These are phyloP conservation scores for Trichomalopsis sarcophagae DNA, from an alignment of 1,140 invertebrate species.

Conservation along the genomic window DNA sequence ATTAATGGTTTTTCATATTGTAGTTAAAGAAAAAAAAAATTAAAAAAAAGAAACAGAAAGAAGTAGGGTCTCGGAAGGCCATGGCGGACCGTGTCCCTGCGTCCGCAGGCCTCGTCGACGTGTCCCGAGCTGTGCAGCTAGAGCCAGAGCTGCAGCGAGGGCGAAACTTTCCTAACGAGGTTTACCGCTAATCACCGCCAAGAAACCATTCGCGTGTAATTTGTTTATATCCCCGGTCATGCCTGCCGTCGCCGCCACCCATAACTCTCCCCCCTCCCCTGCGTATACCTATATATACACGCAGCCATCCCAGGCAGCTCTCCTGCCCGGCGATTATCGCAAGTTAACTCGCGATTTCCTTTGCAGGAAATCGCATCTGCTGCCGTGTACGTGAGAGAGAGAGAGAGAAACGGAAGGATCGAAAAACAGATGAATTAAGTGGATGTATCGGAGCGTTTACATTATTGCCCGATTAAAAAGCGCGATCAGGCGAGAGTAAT, in stretches of 20 bases:
- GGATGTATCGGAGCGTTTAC: neutral
- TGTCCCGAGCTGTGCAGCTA: neutral
- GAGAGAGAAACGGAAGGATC: neutral
- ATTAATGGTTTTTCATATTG: too few relatives aligned
- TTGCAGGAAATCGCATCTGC: conserved; percentile 9
- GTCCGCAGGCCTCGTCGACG: neutral
- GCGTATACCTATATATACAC: too few relatives aligned
- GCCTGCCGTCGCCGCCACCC: conserved; percentile 53
- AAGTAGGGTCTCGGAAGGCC: neutral
- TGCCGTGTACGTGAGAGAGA: too few relatives aligned
- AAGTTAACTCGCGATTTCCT: conserved; percentile 18
- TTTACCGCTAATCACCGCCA: conserved; percentile 69
- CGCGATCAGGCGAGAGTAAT: neutral
- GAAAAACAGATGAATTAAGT: neutral
- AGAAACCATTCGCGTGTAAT: conserved; percentile 71
- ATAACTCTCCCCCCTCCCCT: conserved; percentile 62
- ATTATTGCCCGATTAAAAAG: neutral
- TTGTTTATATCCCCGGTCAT: conserved; percentile 69
- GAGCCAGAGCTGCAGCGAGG: conserved; percentile 36
- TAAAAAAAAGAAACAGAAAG: neutral
- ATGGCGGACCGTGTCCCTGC: neutral
- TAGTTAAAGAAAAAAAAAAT: too few relatives aligned
- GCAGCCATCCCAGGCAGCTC: neutral
- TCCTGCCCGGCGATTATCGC: neutral
- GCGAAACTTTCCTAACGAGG: conserved; percentile 67